Percentiles rank a stretch among this genome's conserved stretches.
Conservation (phyloP, 2,797 vertebrate genomes). For the Ambastaia sidthimunki region DNA sequence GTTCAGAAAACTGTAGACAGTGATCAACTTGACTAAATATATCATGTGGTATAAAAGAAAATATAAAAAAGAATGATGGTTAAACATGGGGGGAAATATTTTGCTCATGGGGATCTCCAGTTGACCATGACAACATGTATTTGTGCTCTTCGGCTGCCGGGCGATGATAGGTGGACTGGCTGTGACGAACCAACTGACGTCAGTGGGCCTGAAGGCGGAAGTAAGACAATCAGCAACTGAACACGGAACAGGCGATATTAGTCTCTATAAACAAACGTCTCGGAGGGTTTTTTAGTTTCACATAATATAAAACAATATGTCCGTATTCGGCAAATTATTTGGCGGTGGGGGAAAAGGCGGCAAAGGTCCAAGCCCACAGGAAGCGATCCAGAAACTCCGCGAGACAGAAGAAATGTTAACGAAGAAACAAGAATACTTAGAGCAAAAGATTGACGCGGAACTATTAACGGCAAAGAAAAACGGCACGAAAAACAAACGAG, state of each 20-base stretch:
- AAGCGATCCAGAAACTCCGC: constrained; percentile 94
- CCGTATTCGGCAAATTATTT: constrained; percentile 85
- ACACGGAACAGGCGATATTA: constrained; percentile 28
- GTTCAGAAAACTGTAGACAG: not conserved
- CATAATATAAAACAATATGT: constrained; percentile 65
- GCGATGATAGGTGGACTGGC: constrained; percentile 6
- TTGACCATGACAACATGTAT: not conserved
- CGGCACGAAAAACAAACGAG: constrained; percentile 97
- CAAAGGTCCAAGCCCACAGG: constrained; percentile 89
- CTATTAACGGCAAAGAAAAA: constrained; percentile 92
- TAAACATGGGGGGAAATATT: not conserved
- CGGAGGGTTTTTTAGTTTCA: constrained; percentile 17
- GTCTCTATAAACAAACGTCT: constrained; percentile 3
- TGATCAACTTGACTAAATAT: too few species aligned
- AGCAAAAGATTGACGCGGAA: constrained; percentile 95
- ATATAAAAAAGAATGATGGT: not conserved
- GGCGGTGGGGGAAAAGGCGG: constrained; percentile 86
- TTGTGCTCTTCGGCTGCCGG: not conserved
- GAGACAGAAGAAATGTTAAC: constrained; percentile 97
- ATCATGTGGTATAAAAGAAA: too few species aligned
- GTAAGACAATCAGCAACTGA: constrained; percentile 50
- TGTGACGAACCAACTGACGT: constrained; percentile 35
- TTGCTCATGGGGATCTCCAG: not conserved
- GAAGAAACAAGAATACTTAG: constrained; percentile 95
- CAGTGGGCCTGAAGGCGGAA: constrained; percentile 59